Conservation (phyloP, 2,797 vertebrate species). For the Stomatorhinus walkeri region DNA sequence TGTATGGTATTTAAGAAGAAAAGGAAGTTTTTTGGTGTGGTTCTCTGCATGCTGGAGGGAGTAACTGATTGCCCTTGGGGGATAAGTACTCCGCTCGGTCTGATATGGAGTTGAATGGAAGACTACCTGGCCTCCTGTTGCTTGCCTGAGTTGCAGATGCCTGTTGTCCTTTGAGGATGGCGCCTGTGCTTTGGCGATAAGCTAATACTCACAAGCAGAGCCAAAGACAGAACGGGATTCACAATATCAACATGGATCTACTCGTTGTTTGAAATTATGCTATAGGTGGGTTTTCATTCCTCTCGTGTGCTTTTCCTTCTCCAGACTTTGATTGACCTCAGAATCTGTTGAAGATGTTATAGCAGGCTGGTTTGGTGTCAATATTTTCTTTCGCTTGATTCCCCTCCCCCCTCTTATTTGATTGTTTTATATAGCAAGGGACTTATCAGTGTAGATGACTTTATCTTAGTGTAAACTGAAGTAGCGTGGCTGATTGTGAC, state of each 20-base stretch:
- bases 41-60: neutral
- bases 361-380: constrained; percentile 51
- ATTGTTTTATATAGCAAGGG: neutral
- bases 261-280: neutral
- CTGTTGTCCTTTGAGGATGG: neutral
- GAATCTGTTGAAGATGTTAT: constrained; percentile 17
- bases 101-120: neutral
- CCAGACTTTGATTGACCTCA: neutral
- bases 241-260: neutral
- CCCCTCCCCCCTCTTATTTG: neutral
- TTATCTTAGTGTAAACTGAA: neutral
- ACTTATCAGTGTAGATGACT: neutral
- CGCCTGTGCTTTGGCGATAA: constrained; percentile 1
- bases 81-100: neutral
- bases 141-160: neutral
- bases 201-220: neutral
- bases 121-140: neutral
- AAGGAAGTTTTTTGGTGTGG: neutral
- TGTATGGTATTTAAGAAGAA: neutral
- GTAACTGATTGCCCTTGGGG: constrained; percentile 9
- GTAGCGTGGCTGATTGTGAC: neutral
- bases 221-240: neutral
- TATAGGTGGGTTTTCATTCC: neutral
- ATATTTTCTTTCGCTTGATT: neutral
- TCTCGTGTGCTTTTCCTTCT: neutral